phyloP scores from a whole-genome alignment of 2,797 vertebrate species.

The Spondyliosoma cantharus region DNA sequence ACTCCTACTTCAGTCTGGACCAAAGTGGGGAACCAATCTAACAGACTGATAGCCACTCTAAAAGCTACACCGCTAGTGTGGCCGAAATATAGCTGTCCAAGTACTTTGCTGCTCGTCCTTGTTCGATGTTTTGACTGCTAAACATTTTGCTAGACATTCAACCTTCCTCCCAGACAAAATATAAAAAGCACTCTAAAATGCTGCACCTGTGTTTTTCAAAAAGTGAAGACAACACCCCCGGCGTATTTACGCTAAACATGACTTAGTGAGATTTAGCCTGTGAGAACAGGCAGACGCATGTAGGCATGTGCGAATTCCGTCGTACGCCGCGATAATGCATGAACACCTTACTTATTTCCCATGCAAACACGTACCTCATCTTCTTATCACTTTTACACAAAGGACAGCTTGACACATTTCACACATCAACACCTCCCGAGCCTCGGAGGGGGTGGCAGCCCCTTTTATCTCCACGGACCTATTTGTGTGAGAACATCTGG shows the following conservation, averaged over 20 bases:
- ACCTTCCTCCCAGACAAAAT: slow-evolving; percentile 37
- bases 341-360: slow-evolving; percentile 52
- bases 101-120: background rate
- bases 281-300: slow-evolving; percentile 2
- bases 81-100: background rate
- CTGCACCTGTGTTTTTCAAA: slow-evolving; percentile 2
- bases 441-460: slow-evolving; percentile 22
- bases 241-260: background rate
- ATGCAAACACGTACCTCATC: slow-evolving; percentile 59
- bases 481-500: slow-evolving; percentile 64
- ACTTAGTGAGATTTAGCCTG: too few relatives aligned
- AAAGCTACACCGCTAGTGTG: background rate
- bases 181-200: background rate
- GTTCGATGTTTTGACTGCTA: slow-evolving; percentile 40
- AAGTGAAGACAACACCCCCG: background rate
- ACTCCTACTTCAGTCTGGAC: background rate
- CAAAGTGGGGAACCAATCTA: background rate
- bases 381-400: slow-evolving; percentile 63
- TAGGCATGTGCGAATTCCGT: slow-evolving; percentile 22
- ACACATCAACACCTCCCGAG: slow-evolving; percentile 63
- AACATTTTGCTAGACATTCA: slow-evolving; percentile 19
- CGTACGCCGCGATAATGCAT: slow-evolving; percentile 31
- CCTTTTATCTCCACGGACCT: slow-evolving; percentile 11
- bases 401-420: slow-evolving; percentile 70
- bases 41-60: background rate